phyloP scores from a whole-genome alignment of 2,797 vertebrate species.

The Aldrovandia affinis region DNA sequence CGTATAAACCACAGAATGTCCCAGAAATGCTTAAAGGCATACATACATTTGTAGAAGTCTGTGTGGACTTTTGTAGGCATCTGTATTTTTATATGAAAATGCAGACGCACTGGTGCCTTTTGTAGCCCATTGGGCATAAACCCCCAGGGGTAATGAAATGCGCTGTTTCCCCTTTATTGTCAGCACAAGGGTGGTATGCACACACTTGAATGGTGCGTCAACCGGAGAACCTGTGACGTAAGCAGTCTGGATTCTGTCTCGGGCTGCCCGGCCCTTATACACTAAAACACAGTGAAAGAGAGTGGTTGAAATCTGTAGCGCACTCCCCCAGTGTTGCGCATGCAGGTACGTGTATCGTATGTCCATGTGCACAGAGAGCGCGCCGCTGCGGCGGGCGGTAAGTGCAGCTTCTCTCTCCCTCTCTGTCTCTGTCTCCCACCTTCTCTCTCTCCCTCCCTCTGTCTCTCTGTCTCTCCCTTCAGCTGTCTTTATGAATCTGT shows the following conservation, averaged over 20 bases:
- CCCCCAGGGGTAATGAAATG: neutral
- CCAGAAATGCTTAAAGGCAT: neutral
- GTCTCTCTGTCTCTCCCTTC: neutral
- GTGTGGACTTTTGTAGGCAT: neutral
- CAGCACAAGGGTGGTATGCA: neutral
- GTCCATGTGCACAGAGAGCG: neutral
- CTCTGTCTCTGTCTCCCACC: too few species aligned
- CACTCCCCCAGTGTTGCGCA: neutral
- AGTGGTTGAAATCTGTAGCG: neutral
- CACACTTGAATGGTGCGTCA: neutral
- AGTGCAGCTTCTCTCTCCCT: conserved; percentile 32
- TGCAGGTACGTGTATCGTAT: neutral
- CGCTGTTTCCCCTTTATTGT: neutral
- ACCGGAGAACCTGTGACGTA: neutral
- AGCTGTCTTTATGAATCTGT: conserved; percentile 24
- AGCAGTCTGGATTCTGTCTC: neutral
- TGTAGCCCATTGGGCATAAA: neutral
- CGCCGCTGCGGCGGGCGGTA: neutral
- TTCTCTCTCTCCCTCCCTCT: conserved; percentile 7
- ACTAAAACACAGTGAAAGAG: neutral
- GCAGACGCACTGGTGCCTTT: neutral
- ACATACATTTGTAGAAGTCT: neutral
- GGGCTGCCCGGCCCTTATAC: neutral
- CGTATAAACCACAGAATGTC: neutral
- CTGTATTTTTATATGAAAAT: neutral